Evolutionary conservation across 1,140 invertebrate genomes (phyloP).

Genomic region (Lutraria rhynchaena): DNA sequence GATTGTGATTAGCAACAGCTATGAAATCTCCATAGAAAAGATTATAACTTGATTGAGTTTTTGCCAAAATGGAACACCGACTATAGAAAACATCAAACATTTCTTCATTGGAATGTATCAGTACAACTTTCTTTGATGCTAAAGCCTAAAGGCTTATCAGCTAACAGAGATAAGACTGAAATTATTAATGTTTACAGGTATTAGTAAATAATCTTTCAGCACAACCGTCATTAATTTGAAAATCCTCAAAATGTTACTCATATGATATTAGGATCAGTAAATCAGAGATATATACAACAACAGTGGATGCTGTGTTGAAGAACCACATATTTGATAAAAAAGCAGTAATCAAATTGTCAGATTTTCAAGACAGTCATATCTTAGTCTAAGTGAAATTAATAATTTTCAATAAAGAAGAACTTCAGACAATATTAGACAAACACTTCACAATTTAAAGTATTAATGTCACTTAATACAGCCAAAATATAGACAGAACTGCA

Average conservation of each 20-base stretch:
- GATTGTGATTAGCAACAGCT: no score
- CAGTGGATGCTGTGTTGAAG: no score
- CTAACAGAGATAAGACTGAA: neutral
- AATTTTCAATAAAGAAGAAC: no score
- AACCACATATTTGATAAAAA: no score
- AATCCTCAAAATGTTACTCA: neutral
- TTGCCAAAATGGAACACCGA: neutral
- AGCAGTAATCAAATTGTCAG: no score
- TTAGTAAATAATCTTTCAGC: neutral
- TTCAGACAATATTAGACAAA: no score
- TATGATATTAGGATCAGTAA: neutral
- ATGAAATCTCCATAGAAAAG: no score
- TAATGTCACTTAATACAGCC: no score
- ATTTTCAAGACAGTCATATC: no score
- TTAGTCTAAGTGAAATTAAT: no score
- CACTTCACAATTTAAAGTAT: no score
- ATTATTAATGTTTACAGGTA: slow-evolving; percentile 15
- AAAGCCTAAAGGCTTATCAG: slow-evolving; percentile 16
- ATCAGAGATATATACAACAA: neutral
- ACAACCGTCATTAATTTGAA: neutral
- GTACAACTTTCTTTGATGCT: slow-evolving; percentile 13
- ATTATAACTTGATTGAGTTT: neutral
- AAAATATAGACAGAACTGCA: no score
- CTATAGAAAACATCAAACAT: slow-evolving; percentile 9
- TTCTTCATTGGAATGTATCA: slow-evolving; percentile 5